A percentile compares a stretch with the other conserved stretches of the same genome.
These are phyloP conservation scores for Aphidoletes aphidimyza DNA, from an alignment of 2,888 invertebrate genomes.

Conservation along the genomic window DNA sequence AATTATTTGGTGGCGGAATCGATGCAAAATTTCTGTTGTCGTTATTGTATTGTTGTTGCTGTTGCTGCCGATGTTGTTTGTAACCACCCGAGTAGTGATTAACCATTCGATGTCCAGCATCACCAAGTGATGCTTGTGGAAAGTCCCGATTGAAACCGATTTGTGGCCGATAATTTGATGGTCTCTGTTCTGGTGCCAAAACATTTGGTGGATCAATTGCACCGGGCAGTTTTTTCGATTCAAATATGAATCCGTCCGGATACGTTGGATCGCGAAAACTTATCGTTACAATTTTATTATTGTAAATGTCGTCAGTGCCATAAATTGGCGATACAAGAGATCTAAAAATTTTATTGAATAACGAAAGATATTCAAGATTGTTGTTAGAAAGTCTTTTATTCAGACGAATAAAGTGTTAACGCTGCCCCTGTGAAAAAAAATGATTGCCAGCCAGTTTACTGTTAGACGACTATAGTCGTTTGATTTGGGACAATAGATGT, in stretches of 20 bases:
- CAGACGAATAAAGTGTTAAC: too few relatives aligned
- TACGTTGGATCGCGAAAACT: slow-evolving; percentile 84
- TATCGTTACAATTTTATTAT: slow-evolving; percentile 74
- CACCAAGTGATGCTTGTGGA: slow-evolving; percentile 74
- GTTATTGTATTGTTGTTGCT: slow-evolving; percentile 9
- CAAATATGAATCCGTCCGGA: slow-evolving; percentile 78
- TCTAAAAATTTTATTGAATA: slow-evolving; percentile 62
- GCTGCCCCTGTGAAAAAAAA: too few relatives aligned
- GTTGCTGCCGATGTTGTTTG: neutral
- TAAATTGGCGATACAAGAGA: slow-evolving; percentile 77
- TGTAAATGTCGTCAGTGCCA: slow-evolving; percentile 72
- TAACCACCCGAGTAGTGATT: slow-evolving; percentile 68
- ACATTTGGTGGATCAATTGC: slow-evolving; percentile 79
- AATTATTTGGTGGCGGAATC: slow-evolving; percentile 61
- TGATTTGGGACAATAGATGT: too few relatives aligned
- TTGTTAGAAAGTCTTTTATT: neutral
- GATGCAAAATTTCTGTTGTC: slow-evolving; percentile 59
- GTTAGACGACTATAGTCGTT: too few relatives aligned
- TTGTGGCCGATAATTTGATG: slow-evolving; percentile 80
- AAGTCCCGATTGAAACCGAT: slow-evolving; percentile 77
- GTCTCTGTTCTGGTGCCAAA: slow-evolving; percentile 82
- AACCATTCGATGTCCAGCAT: slow-evolving; percentile 80
- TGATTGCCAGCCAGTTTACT: too few relatives aligned
- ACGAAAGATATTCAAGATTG: neutral
- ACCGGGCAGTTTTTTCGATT: slow-evolving; percentile 75